Conservation (phyloP, 2,113 vertebrate genomes). For the Nerophis ophidion region DNA sequence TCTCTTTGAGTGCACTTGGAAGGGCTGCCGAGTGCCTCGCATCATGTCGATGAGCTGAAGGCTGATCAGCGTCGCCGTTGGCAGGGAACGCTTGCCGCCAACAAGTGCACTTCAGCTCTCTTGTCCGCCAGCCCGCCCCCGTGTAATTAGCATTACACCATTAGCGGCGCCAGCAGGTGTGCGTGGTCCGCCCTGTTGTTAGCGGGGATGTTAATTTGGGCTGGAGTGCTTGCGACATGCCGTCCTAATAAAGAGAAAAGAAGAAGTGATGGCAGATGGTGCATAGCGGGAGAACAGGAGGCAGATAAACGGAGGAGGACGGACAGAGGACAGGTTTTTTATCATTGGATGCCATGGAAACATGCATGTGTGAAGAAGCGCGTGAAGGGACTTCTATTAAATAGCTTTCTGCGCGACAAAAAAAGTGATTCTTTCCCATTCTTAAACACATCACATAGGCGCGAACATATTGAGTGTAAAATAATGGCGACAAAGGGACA, state of each 20-base stretch:
- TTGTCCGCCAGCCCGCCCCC: background rate
- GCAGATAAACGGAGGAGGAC: background rate
- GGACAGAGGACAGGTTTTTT: background rate
- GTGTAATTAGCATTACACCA: conserved; percentile 6
- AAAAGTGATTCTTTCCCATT: background rate
- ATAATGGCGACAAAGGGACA: background rate
- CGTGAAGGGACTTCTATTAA: background rate
- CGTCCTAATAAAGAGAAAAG: background rate
- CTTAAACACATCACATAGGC: background rate
- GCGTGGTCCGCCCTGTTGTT: background rate
- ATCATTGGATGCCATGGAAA: conserved; percentile 2
- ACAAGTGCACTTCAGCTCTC: background rate
- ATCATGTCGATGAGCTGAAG: conserved; percentile 2
- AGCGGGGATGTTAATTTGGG: conserved; percentile 15
- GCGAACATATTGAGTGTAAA: background rate
- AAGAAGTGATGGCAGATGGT: background rate
- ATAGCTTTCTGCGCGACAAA: background rate
- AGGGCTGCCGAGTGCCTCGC: background rate
- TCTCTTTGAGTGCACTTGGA: no score
- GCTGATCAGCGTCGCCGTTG: conserved; percentile 3
- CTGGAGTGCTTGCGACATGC: conserved; percentile 5
- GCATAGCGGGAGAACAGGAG: background rate
- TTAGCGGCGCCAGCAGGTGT: background rate
- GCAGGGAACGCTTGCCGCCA: background rate
- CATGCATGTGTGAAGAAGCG: background rate